A percentile compares a stretch with the other conserved stretches of the same genome.
phyloP scores from a whole-genome alignment of 2,797 vertebrate species.

The Ficedula albicollis region DNA sequence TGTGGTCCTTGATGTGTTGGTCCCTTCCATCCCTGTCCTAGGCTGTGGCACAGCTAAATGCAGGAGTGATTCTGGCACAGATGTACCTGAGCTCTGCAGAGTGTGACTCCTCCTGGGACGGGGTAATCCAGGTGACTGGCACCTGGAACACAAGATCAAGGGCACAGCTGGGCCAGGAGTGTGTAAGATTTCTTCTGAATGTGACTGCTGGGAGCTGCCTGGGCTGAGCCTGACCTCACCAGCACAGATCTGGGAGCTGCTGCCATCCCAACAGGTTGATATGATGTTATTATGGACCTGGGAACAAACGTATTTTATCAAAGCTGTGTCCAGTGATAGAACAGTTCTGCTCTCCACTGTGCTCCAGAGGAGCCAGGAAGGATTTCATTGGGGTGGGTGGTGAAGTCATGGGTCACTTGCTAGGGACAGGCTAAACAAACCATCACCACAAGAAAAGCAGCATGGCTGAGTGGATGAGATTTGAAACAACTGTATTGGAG shows the following conservation, averaged over 20 bases:
- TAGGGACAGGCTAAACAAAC: conserved; percentile 59
- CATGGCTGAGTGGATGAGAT: conserved; percentile 3
- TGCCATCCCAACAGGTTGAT: fast-evolving
- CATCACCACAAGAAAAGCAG: conserved; percentile 38
- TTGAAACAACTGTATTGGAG: conserved; percentile 1
- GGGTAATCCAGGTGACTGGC: background rate
- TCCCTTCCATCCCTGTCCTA: background rate
- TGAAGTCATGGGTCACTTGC: conserved; percentile 43
- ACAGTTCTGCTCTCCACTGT: background rate
- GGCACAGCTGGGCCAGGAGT: background rate
- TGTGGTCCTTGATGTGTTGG: background rate
- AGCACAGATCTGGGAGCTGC: background rate
- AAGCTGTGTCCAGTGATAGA: background rate
- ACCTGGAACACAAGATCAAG: background rate
- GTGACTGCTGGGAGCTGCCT: background rate
- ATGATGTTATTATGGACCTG: background rate
- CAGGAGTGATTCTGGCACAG: background rate
- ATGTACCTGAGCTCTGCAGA: background rate
- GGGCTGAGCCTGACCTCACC: background rate
- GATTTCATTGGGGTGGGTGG: background rate
- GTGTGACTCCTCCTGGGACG: fast-evolving
- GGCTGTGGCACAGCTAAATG: background rate
- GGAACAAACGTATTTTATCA: background rate
- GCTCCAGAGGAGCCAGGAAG: background rate
- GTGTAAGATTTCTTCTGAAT: background rate